Percentiles rank a stretch among this genome's conserved stretches.
These are phyloP conservation scores for Cynoglossus semilaevis DNA, from an alignment of 2,113 vertebrate genomes.

Conservation along the genomic window DNA sequence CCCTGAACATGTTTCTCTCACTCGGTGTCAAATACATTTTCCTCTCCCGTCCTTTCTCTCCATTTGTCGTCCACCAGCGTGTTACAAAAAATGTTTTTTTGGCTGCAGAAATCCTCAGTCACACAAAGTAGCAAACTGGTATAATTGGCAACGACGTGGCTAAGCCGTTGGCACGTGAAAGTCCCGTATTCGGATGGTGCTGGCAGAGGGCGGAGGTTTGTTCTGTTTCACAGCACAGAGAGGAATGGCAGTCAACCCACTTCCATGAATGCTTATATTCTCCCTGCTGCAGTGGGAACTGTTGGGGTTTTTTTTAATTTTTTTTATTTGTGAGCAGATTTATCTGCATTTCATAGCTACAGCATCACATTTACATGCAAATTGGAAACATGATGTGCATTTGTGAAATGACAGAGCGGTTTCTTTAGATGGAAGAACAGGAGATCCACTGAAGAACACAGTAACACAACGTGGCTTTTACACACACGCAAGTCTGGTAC, in stretches of 20 bases:
- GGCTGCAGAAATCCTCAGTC: conserved; percentile 41
- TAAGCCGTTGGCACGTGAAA: conserved; percentile 49
- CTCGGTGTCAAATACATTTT: not conserved
- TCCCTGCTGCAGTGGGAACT: conserved; percentile 2
- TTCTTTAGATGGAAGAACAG: conserved; percentile 3
- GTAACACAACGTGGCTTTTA: too few relatives aligned
- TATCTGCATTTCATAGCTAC: conserved; percentile 33
- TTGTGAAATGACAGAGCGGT: conserved; percentile 29
- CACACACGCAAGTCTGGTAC: too few relatives aligned
- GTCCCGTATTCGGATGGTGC: conserved; percentile 34
- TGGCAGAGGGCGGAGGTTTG: conserved; percentile 28
- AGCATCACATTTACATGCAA: conserved; percentile 47
- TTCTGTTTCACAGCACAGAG: conserved; percentile 23
- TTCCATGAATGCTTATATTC: conserved; percentile 34
- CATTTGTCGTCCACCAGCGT: not conserved
- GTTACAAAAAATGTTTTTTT: conserved; percentile 39
- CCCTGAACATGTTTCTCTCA: conserved; percentile 5
- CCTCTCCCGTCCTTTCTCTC: not conserved
- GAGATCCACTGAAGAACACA: too few relatives aligned
- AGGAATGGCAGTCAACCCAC: conserved; percentile 7
- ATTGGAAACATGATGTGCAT: conserved; percentile 38
- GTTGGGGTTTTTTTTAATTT: conserved; percentile 18
- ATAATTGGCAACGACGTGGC: conserved; percentile 42
- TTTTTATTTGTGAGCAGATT: conserved; percentile 43
- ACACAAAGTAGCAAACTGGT: conserved; percentile 35